A percentile compares a stretch with the other conserved stretches of the same genome.
Evolutionary conservation across 1,140 invertebrate species (phyloP).

Genomic region (Drosophila kikkawai): DNA sequence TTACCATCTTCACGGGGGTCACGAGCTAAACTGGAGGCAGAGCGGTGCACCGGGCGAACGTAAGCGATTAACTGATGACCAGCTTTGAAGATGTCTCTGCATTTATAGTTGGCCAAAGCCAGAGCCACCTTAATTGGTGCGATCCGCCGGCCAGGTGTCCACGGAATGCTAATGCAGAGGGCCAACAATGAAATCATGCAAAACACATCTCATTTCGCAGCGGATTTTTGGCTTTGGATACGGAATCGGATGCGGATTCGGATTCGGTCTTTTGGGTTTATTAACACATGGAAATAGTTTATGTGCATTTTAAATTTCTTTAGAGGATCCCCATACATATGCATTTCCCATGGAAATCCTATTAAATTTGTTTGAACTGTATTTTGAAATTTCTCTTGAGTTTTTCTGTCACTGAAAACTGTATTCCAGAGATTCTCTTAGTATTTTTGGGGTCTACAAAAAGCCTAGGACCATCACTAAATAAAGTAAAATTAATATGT

Average conservation of each 20-base stretch:
- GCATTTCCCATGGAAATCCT: background rate
- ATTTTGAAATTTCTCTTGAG: rapidly evolving
- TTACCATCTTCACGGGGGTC: slow-evolving; percentile 73
- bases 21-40: slow-evolving; percentile 31
- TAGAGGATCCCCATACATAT: slow-evolving; percentile 12
- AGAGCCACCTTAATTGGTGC: slow-evolving; percentile 40
- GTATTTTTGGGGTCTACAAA: background rate
- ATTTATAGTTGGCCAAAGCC: slow-evolving; percentile 62
- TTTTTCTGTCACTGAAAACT: background rate
- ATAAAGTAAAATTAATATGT: background rate
- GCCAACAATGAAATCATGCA: slow-evolving; percentile 74
- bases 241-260: background rate
- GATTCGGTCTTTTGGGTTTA: slow-evolving; percentile 24
- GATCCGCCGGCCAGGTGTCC: slow-evolving; percentile 27
- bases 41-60: slow-evolving; percentile 68
- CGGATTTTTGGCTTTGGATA: background rate
- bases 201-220: slow-evolving; percentile 59
- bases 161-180: slow-evolving; percentile 65
- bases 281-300: slow-evolving; percentile 34
- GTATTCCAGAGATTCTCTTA: background rate
- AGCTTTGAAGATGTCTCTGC: slow-evolving; percentile 28
- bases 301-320: slow-evolving; percentile 33
- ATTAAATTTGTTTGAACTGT: background rate
- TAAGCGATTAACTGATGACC: slow-evolving; percentile 69
- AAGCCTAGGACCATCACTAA: background rate